phyloP scores from a whole-genome alignment of 1,140 invertebrate genomes.

The Drosophila takahashii region DNA sequence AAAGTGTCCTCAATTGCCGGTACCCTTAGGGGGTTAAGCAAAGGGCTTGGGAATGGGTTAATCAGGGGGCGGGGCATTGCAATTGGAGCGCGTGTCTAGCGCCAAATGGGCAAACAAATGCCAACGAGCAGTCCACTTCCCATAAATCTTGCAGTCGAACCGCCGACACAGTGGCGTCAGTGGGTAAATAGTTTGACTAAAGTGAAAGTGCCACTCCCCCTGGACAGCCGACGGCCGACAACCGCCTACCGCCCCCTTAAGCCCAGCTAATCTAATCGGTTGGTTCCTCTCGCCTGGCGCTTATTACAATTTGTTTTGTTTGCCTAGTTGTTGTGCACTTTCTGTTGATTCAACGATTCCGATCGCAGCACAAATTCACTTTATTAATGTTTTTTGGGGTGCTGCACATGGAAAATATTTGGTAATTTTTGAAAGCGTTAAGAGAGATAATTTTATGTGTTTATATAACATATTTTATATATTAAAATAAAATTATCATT shows the following conservation, averaged over 20 bases:
- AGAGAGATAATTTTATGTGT: background rate
- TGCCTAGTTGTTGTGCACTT: slow-evolving; percentile 59
- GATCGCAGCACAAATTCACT: slow-evolving; percentile 37
- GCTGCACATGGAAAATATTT: background rate
- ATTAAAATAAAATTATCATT: too few species aligned
- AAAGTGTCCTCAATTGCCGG: slow-evolving; percentile 69
- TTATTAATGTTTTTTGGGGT: slow-evolving; percentile 16
- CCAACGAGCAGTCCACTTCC: slow-evolving; percentile 42
- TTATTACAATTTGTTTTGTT: slow-evolving; percentile 78
- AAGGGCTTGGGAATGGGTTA: background rate
- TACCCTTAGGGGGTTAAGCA: slow-evolving; percentile 5
- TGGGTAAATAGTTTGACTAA: slow-evolving; percentile 65
- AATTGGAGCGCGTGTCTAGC: slow-evolving; percentile 58
- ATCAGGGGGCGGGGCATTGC: slow-evolving; percentile 7
- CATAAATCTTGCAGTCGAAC: slow-evolving; percentile 80
- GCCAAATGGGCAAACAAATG: slow-evolving; percentile 74
- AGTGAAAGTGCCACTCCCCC: slow-evolving; percentile 45
- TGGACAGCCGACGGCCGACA: background rate
- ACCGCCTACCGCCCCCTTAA: background rate
- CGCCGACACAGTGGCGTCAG: slow-evolving; percentile 84
- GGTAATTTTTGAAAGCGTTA: background rate
- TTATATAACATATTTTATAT: too few species aligned
- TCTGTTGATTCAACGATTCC: slow-evolving; percentile 63
- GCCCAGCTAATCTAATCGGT: slow-evolving; percentile 67
- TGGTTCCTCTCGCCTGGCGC: slow-evolving; percentile 52